A percentile compares a stretch with the other conserved stretches of the same genome.
Conservation (phyloP, 1,140 invertebrate genomes). For the Notospermus geniculatus region DNA sequence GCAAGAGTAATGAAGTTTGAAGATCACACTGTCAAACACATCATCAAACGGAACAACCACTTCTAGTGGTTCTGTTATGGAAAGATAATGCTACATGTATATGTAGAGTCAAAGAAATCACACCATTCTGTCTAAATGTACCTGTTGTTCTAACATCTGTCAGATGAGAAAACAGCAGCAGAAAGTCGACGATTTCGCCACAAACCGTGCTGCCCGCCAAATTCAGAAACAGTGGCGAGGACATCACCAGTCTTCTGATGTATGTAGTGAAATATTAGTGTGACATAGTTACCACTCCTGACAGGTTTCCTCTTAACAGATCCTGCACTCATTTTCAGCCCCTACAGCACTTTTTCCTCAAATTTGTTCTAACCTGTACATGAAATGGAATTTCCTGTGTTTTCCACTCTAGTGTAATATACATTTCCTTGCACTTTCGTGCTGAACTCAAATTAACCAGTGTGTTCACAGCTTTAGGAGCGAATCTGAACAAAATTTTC, state of each 20-base stretch:
- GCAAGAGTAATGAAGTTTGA: neutral
- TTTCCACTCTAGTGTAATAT: too few relatives aligned
- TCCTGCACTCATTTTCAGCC: neutral
- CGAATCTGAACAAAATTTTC: too few relatives aligned
- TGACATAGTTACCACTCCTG: neutral
- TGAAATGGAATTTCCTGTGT: too few relatives aligned
- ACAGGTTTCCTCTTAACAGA: neutral
- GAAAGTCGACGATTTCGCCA: constrained; percentile 13
- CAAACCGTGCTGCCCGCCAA: constrained; percentile 19
- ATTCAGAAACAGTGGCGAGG: constrained; percentile 19
- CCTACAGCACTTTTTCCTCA: too few relatives aligned
- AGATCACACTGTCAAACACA: neutral
- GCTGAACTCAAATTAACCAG: too few relatives aligned
- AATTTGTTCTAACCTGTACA: too few relatives aligned
- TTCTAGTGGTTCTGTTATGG: neutral
- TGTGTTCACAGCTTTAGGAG: too few relatives aligned
- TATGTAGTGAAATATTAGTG: neutral
- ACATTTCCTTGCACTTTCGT: too few relatives aligned
- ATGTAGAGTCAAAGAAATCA: neutral
- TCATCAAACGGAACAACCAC: neutral
- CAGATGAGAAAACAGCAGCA: constrained; percentile 4
- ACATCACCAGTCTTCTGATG: constrained; percentile 6
- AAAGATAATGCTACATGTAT: neutral
- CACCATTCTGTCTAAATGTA: neutral
- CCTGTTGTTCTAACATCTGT: neutral